phyloP scores from a whole-genome alignment of 2,113 vertebrate species.

The Turnix velox region DNA sequence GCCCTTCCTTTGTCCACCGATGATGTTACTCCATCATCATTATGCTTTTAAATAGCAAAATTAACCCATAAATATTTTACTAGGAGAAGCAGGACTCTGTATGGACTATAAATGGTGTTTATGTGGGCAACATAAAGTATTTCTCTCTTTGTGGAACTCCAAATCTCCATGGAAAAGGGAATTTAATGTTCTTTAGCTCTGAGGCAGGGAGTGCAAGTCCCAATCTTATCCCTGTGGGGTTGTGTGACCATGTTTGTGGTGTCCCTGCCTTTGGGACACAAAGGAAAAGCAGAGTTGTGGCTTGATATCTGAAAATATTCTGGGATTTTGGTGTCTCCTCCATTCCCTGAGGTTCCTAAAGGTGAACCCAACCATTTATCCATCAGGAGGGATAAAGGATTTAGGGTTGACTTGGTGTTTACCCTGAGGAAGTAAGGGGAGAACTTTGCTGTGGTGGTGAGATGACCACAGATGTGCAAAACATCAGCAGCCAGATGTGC shows the following conservation, averaged over 20 bases:
- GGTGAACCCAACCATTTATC: too few relatives aligned
- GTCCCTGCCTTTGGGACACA: neutral
- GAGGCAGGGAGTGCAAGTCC: neutral
- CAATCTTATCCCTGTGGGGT: too few relatives aligned
- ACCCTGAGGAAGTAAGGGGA: neutral
- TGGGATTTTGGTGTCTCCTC: neutral
- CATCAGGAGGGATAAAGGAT: neutral
- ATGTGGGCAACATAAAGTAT: too few relatives aligned
- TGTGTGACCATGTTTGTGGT: too few relatives aligned
- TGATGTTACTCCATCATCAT: too few relatives aligned
- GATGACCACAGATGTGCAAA: too few relatives aligned
- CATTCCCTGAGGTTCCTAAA: too few relatives aligned
- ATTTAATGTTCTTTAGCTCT: too few relatives aligned
- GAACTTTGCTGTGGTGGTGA: neutral
- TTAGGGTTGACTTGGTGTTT: neutral
- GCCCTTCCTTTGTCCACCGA: too few relatives aligned
- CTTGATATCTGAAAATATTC: neutral
- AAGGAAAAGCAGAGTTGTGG: neutral
- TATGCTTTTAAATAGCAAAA: neutral
- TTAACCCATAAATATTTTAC: neutral
- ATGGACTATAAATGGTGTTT: neutral
- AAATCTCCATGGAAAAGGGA: too few relatives aligned
- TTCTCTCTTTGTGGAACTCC: rapidly evolving
- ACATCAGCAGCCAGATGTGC: neutral
- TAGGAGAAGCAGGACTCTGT: rapidly evolving